phyloP scores from a whole-genome alignment of 2,113 vertebrate species.

The Tauraco erythrolophus region DNA sequence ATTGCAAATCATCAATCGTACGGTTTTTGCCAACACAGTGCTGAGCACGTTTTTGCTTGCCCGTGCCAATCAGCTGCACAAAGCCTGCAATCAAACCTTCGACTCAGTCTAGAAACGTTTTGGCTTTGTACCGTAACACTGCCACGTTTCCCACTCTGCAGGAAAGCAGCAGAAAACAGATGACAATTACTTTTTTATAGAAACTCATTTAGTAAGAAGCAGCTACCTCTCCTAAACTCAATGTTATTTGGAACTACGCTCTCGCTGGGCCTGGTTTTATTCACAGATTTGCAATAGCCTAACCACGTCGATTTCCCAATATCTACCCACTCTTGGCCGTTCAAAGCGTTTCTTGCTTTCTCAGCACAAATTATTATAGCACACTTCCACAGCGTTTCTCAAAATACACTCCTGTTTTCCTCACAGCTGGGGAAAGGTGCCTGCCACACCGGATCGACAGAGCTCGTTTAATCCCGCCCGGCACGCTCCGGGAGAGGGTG shows the following conservation, averaged over 20 bases:
- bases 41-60: background rate
- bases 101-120: background rate
- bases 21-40: background rate
- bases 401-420: background rate
- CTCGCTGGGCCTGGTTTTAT: background rate
- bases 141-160: background rate
- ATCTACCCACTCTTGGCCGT: background rate
- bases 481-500: rapidly evolving
- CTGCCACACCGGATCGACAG: background rate
- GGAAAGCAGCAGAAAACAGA: conserved; percentile 17
- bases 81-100: conserved; percentile 6
- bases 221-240: background rate
- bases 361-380: background rate
- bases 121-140: background rate
- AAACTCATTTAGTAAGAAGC: background rate
- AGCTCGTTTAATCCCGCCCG: background rate
- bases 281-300: background rate
- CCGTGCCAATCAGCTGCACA: background rate
- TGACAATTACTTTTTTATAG: conserved; percentile 1
- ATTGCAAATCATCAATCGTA: background rate
- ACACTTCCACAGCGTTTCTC: background rate
- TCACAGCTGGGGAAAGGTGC: background rate
- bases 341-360: background rate
- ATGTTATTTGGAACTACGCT: background rate
- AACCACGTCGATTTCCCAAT: background rate